These are phyloP conservation scores for Choloepus hoffmanni DNA, from an alignment of 2,113 vertebrate species.

Conservation along the genomic window DNA sequence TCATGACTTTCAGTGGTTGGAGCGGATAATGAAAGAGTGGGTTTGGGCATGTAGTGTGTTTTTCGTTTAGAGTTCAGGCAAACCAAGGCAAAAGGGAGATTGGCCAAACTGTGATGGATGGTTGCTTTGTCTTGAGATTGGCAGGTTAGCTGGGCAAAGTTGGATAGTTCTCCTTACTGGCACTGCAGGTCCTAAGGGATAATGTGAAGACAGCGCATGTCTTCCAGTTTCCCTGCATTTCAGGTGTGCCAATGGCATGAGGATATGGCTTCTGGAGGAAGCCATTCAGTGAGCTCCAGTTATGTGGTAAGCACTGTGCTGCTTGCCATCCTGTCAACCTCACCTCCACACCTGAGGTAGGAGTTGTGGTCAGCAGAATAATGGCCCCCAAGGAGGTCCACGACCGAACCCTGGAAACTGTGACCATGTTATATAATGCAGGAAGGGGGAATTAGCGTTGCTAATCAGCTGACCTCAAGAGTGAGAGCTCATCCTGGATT, in stretches of 20 bases:
- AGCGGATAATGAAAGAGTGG: not conserved
- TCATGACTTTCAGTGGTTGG: not conserved
- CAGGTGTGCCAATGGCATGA: not conserved
- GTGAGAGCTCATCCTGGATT: not conserved
- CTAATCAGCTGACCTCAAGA: not conserved
- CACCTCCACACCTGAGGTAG: accelerated
- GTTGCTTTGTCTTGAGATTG: not conserved
- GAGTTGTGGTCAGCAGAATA: not conserved
- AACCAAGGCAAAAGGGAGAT: not conserved
- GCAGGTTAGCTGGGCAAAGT: not conserved
- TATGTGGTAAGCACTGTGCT: accelerated
- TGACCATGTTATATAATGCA: not conserved
- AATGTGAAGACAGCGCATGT: accelerated
- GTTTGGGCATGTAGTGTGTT: not conserved
- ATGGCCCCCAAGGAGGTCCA: accelerated
- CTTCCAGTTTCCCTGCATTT: not conserved
- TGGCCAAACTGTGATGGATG: accelerated
- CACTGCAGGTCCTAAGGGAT: not conserved
- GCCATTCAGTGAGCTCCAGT: too few species aligned
- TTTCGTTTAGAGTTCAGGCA: not conserved
- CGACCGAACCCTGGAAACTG: not conserved
- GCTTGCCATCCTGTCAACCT: not conserved
- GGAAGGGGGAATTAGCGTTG: not conserved
- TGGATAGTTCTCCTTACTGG: not conserved
- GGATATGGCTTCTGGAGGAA: not conserved